Percentiles rank a stretch among this genome's conserved stretches.
phyloP scores from a whole-genome alignment of 2,797 vertebrate species.

The Labeo calbasu region DNA sequence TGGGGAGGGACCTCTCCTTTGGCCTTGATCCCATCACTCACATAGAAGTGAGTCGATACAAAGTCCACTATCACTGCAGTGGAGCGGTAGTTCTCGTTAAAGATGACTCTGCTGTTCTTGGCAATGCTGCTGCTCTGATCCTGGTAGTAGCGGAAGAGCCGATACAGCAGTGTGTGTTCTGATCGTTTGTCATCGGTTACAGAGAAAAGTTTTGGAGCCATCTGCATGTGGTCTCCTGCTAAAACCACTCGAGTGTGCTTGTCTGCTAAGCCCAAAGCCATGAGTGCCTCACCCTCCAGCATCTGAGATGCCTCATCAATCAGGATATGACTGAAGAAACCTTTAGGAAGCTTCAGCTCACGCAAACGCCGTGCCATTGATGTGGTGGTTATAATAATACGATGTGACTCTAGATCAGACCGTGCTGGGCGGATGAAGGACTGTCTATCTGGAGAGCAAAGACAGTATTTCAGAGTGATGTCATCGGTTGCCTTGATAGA shows the following conservation, averaged over 20 bases:
- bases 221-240: slow-evolving; percentile 95
- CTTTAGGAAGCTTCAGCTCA: slow-evolving; percentile 73
- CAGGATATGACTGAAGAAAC: slow-evolving; percentile 91
- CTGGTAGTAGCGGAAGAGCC: slow-evolving; percentile 89
- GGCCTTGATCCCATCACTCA: slow-evolving; percentile 81
- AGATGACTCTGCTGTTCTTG: slow-evolving; percentile 81
- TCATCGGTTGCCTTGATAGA: slow-evolving; percentile 69
- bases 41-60: slow-evolving; percentile 86
- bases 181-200: slow-evolving; percentile 75
- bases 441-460: slow-evolving; percentile 70
- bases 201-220: slow-evolving; percentile 86
- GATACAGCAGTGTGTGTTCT: slow-evolving; percentile 82
- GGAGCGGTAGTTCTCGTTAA: slow-evolving; percentile 92
- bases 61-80: slow-evolving; percentile 86
- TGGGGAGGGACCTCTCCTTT: slow-evolving; percentile 78
- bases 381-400: slow-evolving; percentile 83
- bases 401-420: slow-evolving; percentile 71
- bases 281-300: slow-evolving; percentile 89
- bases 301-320: slow-evolving; percentile 95
- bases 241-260: slow-evolving; percentile 83
- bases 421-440: slow-evolving; percentile 76
- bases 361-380: slow-evolving; percentile 76
- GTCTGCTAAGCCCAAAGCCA: slow-evolving; percentile 82
- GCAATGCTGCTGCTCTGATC: slow-evolving; percentile 75
- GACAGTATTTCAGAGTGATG: slow-evolving; percentile 83